These are phyloP conservation scores for Ailurus styani DNA, from an alignment of 2,113 vertebrate genomes.

Conservation along the genomic window DNA sequence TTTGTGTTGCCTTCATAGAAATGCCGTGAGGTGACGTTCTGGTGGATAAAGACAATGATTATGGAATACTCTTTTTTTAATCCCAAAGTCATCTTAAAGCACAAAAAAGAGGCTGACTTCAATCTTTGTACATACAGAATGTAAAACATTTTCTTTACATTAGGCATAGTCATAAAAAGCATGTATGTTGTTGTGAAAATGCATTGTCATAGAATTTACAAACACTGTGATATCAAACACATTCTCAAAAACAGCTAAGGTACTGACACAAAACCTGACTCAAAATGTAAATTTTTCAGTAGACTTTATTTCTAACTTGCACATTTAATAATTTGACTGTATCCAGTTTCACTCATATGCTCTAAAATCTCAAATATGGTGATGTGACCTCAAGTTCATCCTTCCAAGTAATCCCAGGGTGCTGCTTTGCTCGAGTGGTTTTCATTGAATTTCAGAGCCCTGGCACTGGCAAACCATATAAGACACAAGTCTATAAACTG, in stretches of 20 bases:
- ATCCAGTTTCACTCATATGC: slow-evolving; percentile 40
- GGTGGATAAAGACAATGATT: slow-evolving; percentile 10
- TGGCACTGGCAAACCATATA: slow-evolving; percentile 44
- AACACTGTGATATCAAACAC: slow-evolving; percentile 85
- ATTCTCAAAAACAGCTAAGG: slow-evolving; percentile 83
- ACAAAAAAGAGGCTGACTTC: slow-evolving; percentile 69
- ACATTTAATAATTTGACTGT: slow-evolving; percentile 81
- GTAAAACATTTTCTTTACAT: slow-evolving; percentile 74
- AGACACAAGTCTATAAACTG: slow-evolving; percentile 44
- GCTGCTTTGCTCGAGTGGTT: not conserved
- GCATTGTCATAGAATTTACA: slow-evolving; percentile 82
- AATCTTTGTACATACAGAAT: slow-evolving; percentile 75
- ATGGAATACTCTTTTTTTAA: slow-evolving; percentile 10
- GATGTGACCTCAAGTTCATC: not conserved
- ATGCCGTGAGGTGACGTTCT: not conserved
- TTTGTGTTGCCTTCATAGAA: not conserved
- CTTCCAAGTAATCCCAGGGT: slow-evolving; percentile 7
- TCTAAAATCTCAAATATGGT: slow-evolving; percentile 39
- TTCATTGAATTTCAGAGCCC: slow-evolving; percentile 44
- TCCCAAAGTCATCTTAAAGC: slow-evolving; percentile 67
- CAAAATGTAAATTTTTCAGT: slow-evolving; percentile 75
- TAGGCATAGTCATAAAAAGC: slow-evolving; percentile 81
- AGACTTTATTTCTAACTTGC: slow-evolving; percentile 81
- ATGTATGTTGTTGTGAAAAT: slow-evolving; percentile 80
- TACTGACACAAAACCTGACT: slow-evolving; percentile 80